Conservation (phyloP, 2,888 invertebrate genomes). For the Crepidodera aurea region DNA sequence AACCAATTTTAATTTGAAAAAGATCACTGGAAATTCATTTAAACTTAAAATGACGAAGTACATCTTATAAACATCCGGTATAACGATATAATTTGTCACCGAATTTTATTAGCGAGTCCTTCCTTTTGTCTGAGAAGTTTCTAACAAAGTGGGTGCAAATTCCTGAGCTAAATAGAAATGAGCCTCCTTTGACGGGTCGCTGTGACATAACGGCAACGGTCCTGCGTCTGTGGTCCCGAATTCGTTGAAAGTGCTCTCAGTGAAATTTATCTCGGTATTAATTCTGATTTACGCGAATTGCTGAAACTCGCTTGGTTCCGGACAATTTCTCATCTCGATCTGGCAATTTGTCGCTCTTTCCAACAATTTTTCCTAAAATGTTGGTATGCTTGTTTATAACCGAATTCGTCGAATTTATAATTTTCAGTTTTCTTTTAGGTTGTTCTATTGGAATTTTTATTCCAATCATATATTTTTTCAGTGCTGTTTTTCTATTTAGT, state of each 20-base stretch:
- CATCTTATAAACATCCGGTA: neutral
- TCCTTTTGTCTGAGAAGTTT: constrained; percentile 16
- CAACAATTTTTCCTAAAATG: constrained; percentile 28
- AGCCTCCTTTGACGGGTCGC: constrained; percentile 1
- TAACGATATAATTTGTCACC: neutral
- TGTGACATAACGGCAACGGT: constrained; percentile 25
- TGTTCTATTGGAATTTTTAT: no score
- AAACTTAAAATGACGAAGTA: no score
- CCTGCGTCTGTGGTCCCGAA: constrained; percentile 33
- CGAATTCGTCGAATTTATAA: constrained; percentile 22
- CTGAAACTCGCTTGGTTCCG: constrained; percentile 55
- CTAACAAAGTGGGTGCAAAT: constrained; percentile 21
- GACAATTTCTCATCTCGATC: constrained; percentile 56
- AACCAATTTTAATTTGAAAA: no score
- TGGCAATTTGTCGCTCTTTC: constrained; percentile 55
- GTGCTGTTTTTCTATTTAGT: no score
- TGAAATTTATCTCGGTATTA: constrained; percentile 58
- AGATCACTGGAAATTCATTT: no score
- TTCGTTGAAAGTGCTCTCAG: constrained; percentile 44
- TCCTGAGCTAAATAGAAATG: constrained; percentile 17
- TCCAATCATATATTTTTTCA: no score
- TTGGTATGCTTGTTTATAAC: constrained; percentile 27
- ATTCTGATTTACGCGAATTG: constrained; percentile 59
- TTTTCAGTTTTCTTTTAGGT: neutral
- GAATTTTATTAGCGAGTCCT: constrained; percentile 1